phyloP scores from a whole-genome alignment of 2,113 vertebrate genomes.

The Rhabdomys dilectus region DNA sequence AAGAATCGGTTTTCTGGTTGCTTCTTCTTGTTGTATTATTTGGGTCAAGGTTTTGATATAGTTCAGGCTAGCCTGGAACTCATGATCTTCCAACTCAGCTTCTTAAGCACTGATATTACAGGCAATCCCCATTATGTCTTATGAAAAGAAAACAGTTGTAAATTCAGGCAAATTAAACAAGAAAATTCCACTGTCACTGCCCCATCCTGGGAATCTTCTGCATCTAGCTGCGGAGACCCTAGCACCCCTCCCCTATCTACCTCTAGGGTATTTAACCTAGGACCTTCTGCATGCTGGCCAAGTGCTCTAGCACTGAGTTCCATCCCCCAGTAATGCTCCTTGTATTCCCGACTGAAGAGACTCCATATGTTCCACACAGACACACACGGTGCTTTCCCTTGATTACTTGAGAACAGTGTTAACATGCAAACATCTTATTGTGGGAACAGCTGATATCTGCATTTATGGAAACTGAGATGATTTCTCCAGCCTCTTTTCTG shows the following conservation, averaged over 20 bases:
- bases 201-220: not conserved
- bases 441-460: not conserved
- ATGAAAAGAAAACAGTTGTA: not conserved
- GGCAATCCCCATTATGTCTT: no score
- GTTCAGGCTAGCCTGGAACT: not conserved
- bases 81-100: not conserved
- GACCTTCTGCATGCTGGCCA: not conserved
- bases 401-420: not conserved
- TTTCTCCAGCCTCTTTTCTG: not conserved
- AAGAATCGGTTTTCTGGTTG: not conserved
- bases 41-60: not conserved
- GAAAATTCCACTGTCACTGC: not conserved
- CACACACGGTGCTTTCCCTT: not conserved
- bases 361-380: not conserved
- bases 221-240: not conserved
- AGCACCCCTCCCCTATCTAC: accelerated
- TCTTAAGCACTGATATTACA: not conserved
- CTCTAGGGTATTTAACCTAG: not conserved
- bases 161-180: not conserved
- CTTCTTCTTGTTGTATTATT: not conserved
- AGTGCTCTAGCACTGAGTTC: not conserved
- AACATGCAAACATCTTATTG: not conserved
- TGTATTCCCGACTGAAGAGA: not conserved
- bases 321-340: no score
- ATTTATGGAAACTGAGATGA: not conserved